Conservation (phyloP, 2,113 vertebrate species). For the Fulica atra region DNA sequence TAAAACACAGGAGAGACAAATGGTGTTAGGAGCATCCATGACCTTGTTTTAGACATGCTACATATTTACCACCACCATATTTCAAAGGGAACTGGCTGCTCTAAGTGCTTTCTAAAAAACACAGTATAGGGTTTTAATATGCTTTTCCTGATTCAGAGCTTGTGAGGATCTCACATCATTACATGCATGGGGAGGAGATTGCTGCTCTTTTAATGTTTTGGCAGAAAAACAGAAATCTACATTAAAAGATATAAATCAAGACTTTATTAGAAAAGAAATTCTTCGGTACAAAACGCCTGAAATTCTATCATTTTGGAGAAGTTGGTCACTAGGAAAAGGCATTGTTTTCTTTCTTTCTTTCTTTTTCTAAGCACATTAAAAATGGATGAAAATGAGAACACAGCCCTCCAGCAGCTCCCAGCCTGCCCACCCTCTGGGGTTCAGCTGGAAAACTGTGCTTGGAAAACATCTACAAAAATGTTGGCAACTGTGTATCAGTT, state of each 20-base stretch:
- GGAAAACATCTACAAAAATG: conserved; percentile 60
- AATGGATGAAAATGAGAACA: conserved; percentile 23
- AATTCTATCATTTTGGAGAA: not conserved
- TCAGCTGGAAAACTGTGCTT: conserved; percentile 37
- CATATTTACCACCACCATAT: not conserved
- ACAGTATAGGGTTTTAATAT: not conserved
- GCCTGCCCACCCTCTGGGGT: conserved; percentile 27
- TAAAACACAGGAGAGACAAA: not conserved
- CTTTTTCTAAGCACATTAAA: conserved; percentile 19
- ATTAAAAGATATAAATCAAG: not conserved
- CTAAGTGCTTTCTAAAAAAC: not conserved
- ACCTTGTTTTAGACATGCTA: not conserved
- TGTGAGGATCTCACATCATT: not conserved
- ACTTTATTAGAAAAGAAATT: not conserved
- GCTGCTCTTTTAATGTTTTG: not conserved
- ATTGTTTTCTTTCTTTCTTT: conserved; percentile 1
- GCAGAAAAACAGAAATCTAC: not conserved
- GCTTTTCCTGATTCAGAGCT: not conserved
- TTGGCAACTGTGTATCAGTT: conserved; percentile 39
- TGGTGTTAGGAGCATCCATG: not conserved
- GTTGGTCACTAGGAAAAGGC: not conserved
- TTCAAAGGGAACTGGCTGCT: not conserved
- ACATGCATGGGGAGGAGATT: not conserved
- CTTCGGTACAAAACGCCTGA: not conserved
- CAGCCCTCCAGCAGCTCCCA: conserved; percentile 23